phyloP scores from a whole-genome alignment of 2,113 vertebrate genomes.

The Engraulis encrasicolus region DNA sequence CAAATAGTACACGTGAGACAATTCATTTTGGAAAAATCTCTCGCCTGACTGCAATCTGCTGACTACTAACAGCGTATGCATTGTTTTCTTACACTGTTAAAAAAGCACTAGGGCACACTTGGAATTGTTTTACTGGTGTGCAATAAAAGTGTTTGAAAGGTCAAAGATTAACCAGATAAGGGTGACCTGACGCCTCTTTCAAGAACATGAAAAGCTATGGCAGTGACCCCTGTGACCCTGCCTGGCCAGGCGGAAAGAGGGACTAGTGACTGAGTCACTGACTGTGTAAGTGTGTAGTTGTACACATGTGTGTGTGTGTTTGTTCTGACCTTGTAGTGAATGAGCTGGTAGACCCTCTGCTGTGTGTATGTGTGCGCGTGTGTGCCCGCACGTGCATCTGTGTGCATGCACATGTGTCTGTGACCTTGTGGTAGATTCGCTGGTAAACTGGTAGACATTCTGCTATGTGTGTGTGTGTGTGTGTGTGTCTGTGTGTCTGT shows the following conservation, averaged over 20 bases:
- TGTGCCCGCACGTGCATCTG: background rate
- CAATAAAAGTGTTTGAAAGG: background rate
- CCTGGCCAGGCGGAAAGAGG: background rate
- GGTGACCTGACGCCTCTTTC: background rate
- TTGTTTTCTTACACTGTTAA: background rate
- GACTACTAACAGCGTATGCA: background rate
- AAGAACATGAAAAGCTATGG: background rate
- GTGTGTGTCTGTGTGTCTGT: too few species aligned
- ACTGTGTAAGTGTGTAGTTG: background rate
- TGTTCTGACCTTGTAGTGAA: conserved; percentile 95
- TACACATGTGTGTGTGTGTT: background rate
- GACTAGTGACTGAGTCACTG: too few species aligned
- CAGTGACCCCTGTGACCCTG: background rate
- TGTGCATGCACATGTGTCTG: too few species aligned
- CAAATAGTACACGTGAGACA: too few species aligned
- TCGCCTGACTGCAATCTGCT: too few species aligned
- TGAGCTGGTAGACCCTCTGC: conserved; percentile 97
- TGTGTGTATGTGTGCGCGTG: conserved; percentile 48
- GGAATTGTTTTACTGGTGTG: background rate
- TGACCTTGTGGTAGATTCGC: conserved; percentile 96
- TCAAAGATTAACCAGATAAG: background rate
- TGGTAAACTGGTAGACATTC: conserved; percentile 98
- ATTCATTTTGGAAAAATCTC: too few species aligned
- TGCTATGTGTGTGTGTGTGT: too few species aligned
- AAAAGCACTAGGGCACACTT: background rate